phyloP scores from a whole-genome alignment of 1,140 invertebrate genomes.

The Scaptomyza montana region DNA sequence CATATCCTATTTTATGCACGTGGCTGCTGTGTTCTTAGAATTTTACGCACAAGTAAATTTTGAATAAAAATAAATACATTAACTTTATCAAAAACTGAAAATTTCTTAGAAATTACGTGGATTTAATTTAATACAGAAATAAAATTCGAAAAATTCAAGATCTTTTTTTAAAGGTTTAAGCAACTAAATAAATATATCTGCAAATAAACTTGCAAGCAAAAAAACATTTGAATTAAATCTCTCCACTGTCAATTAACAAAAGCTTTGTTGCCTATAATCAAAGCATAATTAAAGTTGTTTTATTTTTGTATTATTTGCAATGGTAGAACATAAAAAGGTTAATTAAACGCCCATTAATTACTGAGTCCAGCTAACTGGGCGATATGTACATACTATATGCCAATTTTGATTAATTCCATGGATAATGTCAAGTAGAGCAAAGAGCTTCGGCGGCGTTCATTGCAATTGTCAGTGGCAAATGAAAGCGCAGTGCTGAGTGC shows the following conservation, averaged over 20 bases:
- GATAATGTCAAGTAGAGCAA: conserved; percentile 34
- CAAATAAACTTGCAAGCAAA: too few species aligned
- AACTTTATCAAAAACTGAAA: too few species aligned
- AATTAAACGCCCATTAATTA: conserved; percentile 2
- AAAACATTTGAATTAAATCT: too few species aligned
- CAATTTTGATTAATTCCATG: conserved; percentile 28
- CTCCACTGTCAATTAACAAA: background rate
- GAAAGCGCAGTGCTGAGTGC: background rate
- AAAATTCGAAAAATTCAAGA: too few species aligned
- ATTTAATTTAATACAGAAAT: too few species aligned
- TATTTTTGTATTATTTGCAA: background rate
- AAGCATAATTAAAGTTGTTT: background rate
- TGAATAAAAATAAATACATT: too few species aligned
- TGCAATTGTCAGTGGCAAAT: conserved; percentile 31
- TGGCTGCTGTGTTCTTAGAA: too few species aligned
- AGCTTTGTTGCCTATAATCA: background rate
- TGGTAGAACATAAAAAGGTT: background rate
- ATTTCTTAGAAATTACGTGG: too few species aligned
- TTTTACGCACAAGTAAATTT: too few species aligned
- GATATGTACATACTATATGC: background rate
- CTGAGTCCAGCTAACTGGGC: background rate
- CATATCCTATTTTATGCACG: too few species aligned
- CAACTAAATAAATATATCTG: too few species aligned
- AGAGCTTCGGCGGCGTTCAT: conserved; percentile 5
- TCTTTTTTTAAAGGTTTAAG: too few species aligned